These are phyloP conservation scores for Cheilosia grossa DNA, from an alignment of 2,888 invertebrate genomes.

Conservation along the genomic window DNA sequence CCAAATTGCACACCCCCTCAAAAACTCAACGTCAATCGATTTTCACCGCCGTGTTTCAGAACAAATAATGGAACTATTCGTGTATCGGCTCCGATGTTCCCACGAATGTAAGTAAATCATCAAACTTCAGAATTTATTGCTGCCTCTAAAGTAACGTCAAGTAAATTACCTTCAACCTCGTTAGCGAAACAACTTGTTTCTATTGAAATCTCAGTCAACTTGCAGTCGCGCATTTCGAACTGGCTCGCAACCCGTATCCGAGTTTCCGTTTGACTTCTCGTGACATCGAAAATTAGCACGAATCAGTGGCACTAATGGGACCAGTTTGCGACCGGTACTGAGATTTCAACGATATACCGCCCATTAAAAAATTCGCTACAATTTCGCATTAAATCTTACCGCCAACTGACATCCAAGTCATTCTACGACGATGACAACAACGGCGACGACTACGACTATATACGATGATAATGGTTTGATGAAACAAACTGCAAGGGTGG, in stretches of 20 bases:
- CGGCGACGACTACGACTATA: slow-evolving; percentile 35
- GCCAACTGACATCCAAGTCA: slow-evolving; percentile 44
- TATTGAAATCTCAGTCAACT: slow-evolving; percentile 8
- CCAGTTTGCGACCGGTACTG: slow-evolving; percentile 72
- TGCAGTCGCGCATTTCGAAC: slow-evolving; percentile 51
- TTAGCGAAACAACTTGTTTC: slow-evolving; percentile 32
- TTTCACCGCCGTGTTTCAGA: not conserved
- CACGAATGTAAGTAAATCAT: slow-evolving; percentile 4
- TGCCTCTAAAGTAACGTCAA: slow-evolving; percentile 3
- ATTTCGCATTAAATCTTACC: slow-evolving; percentile 71
- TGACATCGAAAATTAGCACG: slow-evolving; percentile 70
- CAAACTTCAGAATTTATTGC: slow-evolving; percentile 1
- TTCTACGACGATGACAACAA: slow-evolving; percentile 35
- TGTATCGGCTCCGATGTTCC: not conserved
- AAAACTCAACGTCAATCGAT: too few relatives aligned
- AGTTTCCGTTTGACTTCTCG: slow-evolving; percentile 35
- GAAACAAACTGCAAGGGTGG: slow-evolving; percentile 49
- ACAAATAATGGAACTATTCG: not conserved
- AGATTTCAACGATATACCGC: slow-evolving; percentile 67
- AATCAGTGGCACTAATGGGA: slow-evolving; percentile 69
- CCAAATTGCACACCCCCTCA: too few relatives aligned
- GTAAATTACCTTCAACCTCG: slow-evolving; percentile 31
- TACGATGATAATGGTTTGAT: slow-evolving; percentile 54
- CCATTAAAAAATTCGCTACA: slow-evolving; percentile 68
- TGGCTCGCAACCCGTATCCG: not conserved